Conservation (phyloP, 2,797 vertebrate genomes). For the Glyptemys insculpta region DNA sequence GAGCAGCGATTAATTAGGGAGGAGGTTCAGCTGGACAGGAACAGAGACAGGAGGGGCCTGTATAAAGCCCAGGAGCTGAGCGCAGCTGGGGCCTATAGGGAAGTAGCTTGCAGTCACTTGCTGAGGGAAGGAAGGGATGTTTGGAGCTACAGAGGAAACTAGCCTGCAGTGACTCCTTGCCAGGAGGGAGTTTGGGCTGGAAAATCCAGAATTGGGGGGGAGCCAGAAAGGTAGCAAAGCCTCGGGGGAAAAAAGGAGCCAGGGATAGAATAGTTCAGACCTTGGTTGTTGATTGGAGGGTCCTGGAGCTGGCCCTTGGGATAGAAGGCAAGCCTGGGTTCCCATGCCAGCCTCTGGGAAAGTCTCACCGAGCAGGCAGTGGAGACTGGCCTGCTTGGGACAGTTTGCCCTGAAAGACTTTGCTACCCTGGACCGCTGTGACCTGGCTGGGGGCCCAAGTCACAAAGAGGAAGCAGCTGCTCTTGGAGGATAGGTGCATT, state of each 20-base stretch:
- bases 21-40: not conserved
- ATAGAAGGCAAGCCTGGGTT: not conserved
- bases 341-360: not conserved
- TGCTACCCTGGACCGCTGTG: not conserved
- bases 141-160: not conserved
- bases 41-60: no score
- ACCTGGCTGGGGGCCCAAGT: not conserved
- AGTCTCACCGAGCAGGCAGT: not conserved
- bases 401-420: not conserved
- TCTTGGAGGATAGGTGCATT: not conserved
- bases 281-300: not conserved
- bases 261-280: not conserved
- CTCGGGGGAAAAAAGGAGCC: not conserved
- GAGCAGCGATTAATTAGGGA: not conserved
- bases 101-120: not conserved
- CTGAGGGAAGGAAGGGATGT: not conserved
- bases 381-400: not conserved
- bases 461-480: not conserved
- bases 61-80: not conserved
- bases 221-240: not conserved
- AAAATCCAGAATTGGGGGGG: not conserved
- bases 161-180: not conserved
- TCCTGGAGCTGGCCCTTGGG: not conserved
- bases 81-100: rapidly evolving
- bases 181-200: not conserved